Percentiles rank a stretch among this genome's conserved stretches.
Evolutionary conservation across 1,140 invertebrate species (phyloP).

Genomic region (Caenorhabditis briggsae): DNA sequence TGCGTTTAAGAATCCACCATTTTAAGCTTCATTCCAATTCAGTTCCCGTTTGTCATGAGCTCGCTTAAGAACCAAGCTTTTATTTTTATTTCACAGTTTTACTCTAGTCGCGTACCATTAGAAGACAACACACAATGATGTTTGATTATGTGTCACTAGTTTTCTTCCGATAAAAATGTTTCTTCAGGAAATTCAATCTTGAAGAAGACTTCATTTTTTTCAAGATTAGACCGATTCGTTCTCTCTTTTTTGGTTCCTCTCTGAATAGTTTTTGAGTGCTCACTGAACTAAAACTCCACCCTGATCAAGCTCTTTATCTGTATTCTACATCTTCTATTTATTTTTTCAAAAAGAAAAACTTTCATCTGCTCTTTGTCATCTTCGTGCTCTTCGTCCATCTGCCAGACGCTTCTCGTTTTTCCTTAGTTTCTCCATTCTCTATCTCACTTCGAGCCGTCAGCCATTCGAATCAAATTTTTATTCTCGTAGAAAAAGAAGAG

Average conservation of each 20-base stretch:
- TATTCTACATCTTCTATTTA: neutral
- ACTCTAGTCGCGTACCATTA: too few species aligned
- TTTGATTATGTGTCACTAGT: slow-evolving; percentile 1
- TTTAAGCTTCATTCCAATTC: too few species aligned
- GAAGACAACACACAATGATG: neutral
- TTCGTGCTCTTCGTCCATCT: neutral
- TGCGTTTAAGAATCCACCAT: too few species aligned
- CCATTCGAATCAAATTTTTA: slow-evolving; percentile 56
- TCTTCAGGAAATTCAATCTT: slow-evolving; percentile 3
- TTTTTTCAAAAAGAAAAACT: slow-evolving; percentile 17
- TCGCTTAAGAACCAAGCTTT: too few species aligned
- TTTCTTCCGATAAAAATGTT: neutral
- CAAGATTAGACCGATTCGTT: neutral
- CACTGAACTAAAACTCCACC: neutral
- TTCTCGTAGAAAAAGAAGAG: neutral
- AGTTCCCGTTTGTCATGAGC: too few species aligned
- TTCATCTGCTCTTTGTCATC: slow-evolving; percentile 29
- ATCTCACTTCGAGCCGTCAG: slow-evolving; percentile 47
- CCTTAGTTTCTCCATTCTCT: slow-evolving; percentile 33
- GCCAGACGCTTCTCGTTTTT: slow-evolving; percentile 32
- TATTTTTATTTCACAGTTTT: too few species aligned
- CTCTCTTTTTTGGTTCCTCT: neutral
- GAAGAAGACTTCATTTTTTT: neutral
- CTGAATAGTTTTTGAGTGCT: neutral
- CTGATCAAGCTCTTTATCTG: neutral